Base-by-base conservation (phyloP, 2,797 vertebrate species). In the Telmatherina bonti region DNA sequence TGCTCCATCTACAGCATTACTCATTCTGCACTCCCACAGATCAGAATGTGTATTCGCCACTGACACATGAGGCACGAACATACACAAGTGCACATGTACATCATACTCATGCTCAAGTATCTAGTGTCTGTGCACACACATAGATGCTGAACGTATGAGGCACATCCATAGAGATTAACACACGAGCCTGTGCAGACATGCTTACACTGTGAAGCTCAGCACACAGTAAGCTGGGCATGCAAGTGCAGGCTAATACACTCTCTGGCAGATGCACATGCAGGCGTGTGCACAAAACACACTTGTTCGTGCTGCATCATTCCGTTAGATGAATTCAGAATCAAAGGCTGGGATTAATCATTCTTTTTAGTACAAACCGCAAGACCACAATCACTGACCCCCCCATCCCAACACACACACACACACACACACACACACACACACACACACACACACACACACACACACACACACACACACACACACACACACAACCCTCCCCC, bases 321-420 rank as follows among this genome's bases (percentile, higher is more conserved):
- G n/a, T 87, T 69, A 59, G 74, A 90, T 84, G 81, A 88, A 85
- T 79, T 79, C 75, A 78, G 79, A 88, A 90, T 91, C 87, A 91
- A 90, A 89, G 87, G 70, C 77, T 73, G 57, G 78, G 86, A 91
- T 92, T 84, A 91, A 87, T 89, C 86, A 91, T 89, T 91, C 86
- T 90, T 84, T 89, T 89, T 86, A 83, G 78, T 74, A 81, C 74
- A 87, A 88, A 89, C 82, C 84, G 77, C 11, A 24, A 86, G 67
- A 79, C 74, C 79, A 85, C 27, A 33, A 62, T 79, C 80, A 45
- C 65, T 27, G 22, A 56, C 64, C 38, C 66, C 22, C 35, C n/a
- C n/a, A n/a, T 33, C 41, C 55, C 30, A 59, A 59, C 12, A 15
- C 15, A 15, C 36, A 3, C 13, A 41, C 15, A 41, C 13, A 1